phyloP scores from a whole-genome alignment of 2,797 vertebrate species.

The Catharus ustulatus region DNA sequence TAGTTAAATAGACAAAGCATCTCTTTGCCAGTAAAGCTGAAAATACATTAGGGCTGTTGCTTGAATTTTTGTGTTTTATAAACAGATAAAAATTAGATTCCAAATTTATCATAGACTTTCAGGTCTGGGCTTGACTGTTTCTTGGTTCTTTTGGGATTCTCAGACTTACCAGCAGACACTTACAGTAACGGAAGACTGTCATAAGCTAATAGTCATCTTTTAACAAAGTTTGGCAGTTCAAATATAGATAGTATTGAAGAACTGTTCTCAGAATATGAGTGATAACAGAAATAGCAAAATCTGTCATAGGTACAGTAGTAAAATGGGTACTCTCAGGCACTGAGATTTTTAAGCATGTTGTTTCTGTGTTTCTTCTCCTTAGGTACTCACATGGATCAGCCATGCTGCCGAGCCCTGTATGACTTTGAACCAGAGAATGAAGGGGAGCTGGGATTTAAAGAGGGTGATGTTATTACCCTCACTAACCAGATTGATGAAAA shows the following conservation, averaged over 20 bases:
- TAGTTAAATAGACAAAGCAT: background rate
- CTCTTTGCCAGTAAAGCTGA: background rate
- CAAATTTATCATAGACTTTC: background rate
- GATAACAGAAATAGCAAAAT: background rate
- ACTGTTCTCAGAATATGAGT: background rate
- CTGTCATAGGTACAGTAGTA: background rate
- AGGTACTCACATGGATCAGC: slow-evolving; percentile 92
- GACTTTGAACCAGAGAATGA: slow-evolving; percentile 99
- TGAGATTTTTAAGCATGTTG: background rate
- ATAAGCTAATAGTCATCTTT: background rate
- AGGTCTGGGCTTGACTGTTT: background rate
- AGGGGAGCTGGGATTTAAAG: slow-evolving; percentile 97
- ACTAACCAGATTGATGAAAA: slow-evolving; percentile 99
- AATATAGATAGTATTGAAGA: background rate
- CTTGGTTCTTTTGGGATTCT: background rate
- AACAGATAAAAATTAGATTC: background rate
- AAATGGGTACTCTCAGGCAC: background rate
- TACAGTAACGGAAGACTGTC: background rate
- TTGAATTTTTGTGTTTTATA: background rate
- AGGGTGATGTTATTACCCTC: slow-evolving; percentile 95
- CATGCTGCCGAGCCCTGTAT: slow-evolving; percentile 94
- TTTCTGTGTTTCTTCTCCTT: slow-evolving; percentile 36
- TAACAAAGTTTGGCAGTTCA: background rate
- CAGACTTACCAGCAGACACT: background rate
- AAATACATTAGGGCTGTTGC: background rate